Conservation (phyloP, 1,140 invertebrate genomes). For the fruit fly (Drosophila melanogaster) region Release_6_plus_ISO1_MT NT_037436.4:4773001-4773500, state of each 20-base stretch:
- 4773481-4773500: slow-evolving; percentile 46
- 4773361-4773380: slow-evolving; percentile 42
- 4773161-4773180: slow-evolving; percentile 62
- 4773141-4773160: slow-evolving; percentile 41
- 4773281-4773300: slow-evolving; percentile 33
- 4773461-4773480: slow-evolving; percentile 34
- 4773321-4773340: slow-evolving; percentile 61
- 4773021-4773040: background rate
- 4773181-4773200: slow-evolving; percentile 54
- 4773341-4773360: slow-evolving; percentile 51
- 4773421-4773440: slow-evolving; percentile 59
- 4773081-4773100: slow-evolving; percentile 12
- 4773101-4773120: slow-evolving; percentile 26
- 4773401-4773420: slow-evolving; percentile 54
- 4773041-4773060: background rate
- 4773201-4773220: slow-evolving; percentile 33
- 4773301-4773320: slow-evolving; percentile 47
- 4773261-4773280: slow-evolving; percentile 34
- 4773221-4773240: slow-evolving; percentile 43
- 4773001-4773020: background rate
- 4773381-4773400: slow-evolving; percentile 67
- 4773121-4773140: slow-evolving; percentile 20
- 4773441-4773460: slow-evolving; percentile 13
- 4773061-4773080: slow-evolving; percentile 4
- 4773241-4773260: slow-evolving; percentile 51